Evolutionary conservation across 2,888 invertebrate species (phyloP).

Genomic region (Apocheima hispidaria): DNA sequence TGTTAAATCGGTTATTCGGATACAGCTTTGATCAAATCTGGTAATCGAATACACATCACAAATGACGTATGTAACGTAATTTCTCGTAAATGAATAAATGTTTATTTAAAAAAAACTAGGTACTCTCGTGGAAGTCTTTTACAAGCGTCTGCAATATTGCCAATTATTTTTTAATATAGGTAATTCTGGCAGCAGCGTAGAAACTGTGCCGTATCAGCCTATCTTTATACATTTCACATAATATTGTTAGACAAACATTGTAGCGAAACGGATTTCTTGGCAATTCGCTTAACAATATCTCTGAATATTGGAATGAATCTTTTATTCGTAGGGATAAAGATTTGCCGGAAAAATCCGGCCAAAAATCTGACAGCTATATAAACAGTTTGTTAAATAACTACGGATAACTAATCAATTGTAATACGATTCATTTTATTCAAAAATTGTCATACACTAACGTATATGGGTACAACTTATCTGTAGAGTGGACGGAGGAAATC

Average conservation of each 20-base stretch:
- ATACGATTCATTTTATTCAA: no score
- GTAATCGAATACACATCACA: no score
- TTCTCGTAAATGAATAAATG: not conserved
- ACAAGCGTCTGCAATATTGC: not conserved
- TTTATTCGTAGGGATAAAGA: constrained; percentile 1
- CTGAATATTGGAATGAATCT: constrained; percentile 24
- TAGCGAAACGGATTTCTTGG: constrained; percentile 24
- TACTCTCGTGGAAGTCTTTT: not conserved
- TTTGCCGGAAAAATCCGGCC: constrained; percentile 6
- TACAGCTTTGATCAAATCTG: no score
- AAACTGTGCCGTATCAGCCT: constrained; percentile 13
- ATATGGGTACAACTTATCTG: no score
- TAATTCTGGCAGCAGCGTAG: constrained; percentile 20
- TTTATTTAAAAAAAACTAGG: not conserved
- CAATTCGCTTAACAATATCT: constrained; percentile 33
- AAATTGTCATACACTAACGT: no score
- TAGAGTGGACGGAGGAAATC: no score
- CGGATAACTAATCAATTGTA: not conserved
- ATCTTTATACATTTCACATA: constrained; percentile 21
- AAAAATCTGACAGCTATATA: not conserved
- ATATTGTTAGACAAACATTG: constrained; percentile 29
- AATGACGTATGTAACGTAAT: not conserved
- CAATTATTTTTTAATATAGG: constrained; percentile 7
- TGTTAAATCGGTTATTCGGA: no score
- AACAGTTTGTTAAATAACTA: not conserved